Percentiles rank a stretch among this genome's conserved stretches.
Evolutionary conservation across 2,797 vertebrate species (phyloP).

Genomic region (Diceros bicornis): DNA sequence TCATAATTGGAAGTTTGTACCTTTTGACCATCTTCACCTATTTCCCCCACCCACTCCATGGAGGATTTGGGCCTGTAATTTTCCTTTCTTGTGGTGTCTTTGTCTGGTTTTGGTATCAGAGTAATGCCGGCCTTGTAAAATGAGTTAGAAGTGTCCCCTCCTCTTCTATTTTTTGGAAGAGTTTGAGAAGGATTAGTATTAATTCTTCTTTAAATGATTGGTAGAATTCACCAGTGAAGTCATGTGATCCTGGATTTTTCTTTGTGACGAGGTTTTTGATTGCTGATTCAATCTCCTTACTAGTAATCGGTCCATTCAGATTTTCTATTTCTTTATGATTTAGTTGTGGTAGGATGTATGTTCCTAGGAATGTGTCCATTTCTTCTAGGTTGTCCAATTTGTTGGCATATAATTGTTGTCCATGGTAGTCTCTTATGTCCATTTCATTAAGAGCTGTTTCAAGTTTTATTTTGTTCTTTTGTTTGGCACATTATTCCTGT

Average conservation of each 20-base stretch:
- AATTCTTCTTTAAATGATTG: conserved; percentile 2
- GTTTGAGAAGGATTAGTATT: background rate
- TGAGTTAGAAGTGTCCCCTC: background rate
- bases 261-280: background rate
- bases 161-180: background rate
- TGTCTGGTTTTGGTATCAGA: background rate
- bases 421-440: background rate
- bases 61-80: background rate
- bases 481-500: background rate
- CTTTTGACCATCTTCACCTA: background rate
- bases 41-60: background rate
- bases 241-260: background rate
- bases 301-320: background rate
- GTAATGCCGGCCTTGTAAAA: background rate
- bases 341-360: background rate
- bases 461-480: background rate
- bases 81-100: background rate
- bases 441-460: background rate
- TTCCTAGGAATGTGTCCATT: background rate
- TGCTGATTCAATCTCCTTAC: background rate
- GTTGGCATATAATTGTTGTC: background rate
- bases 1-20: background rate
- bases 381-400: background rate
- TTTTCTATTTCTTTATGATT: background rate
- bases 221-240: background rate